These are phyloP conservation scores for Theretra japonica DNA, from an alignment of 2,888 invertebrate species.

Conservation along the genomic window DNA sequence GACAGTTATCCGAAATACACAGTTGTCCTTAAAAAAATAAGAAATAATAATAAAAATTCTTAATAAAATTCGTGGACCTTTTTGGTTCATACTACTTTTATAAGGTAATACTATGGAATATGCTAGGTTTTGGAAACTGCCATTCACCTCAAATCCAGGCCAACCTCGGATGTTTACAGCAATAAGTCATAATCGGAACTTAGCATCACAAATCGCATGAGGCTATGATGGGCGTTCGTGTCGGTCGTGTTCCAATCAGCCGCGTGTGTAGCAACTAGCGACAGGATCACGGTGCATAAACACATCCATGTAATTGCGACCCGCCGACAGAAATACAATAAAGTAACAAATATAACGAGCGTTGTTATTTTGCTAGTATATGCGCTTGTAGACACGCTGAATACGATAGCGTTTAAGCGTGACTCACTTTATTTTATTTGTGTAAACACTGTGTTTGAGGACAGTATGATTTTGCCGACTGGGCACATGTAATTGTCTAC, in stretches of 20 bases:
- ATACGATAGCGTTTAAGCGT: slow-evolving; percentile 1
- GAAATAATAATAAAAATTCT: too few species aligned
- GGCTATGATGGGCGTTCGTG: slow-evolving; percentile 12
- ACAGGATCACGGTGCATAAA: slow-evolving; percentile 35
- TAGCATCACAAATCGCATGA: slow-evolving; percentile 13
- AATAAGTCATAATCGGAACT: slow-evolving; percentile 11
- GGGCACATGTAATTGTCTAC: too few species aligned
- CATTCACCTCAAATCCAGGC: too few species aligned
- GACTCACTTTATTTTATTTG: slow-evolving; percentile 9
- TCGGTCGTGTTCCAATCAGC: slow-evolving; percentile 42
- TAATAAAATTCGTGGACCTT: too few species aligned
- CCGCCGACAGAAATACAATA: slow-evolving; percentile 33
- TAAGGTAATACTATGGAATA: too few species aligned
- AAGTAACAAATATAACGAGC: slow-evolving; percentile 20
- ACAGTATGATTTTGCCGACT: too few species aligned
- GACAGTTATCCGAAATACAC: too few species aligned
- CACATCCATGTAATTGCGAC: slow-evolving; percentile 31
- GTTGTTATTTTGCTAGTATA: slow-evolving; percentile 8
- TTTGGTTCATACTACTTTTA: too few species aligned
- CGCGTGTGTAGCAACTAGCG: slow-evolving; percentile 34
- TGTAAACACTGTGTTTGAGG: neutral
- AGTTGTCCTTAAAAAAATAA: too few species aligned
- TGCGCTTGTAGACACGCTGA: neutral
- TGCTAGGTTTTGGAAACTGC: too few species aligned
- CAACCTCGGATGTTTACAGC: neutral